Conservation (phyloP, 2,797 vertebrate species). For the Caiman crocodilus region DNA sequence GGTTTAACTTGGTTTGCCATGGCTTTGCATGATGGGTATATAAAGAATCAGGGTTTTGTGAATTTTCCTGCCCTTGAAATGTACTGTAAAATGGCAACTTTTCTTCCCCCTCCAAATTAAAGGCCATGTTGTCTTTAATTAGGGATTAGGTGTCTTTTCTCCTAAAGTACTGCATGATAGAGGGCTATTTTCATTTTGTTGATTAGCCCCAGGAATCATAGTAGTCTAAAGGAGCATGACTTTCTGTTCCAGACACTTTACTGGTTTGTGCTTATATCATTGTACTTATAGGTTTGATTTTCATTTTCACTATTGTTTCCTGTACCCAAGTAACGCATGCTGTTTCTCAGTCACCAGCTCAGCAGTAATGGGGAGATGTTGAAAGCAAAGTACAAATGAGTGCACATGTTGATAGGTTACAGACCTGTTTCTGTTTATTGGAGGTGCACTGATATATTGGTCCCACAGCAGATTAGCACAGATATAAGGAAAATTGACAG, state of each 20-base stretch:
- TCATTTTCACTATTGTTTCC: not conserved
- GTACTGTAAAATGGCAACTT: not conserved
- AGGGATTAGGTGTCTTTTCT: not conserved
- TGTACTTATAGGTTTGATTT: not conserved
- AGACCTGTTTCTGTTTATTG: not conserved
- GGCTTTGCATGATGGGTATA: rapidly evolving
- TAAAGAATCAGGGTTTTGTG: not conserved
- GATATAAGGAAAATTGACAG: too few relatives aligned
- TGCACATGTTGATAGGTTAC: not conserved
- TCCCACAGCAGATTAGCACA: too few relatives aligned
- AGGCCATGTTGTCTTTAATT: too few relatives aligned
- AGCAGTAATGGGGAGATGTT: not conserved
- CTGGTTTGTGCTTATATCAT: not conserved
- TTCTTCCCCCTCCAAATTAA: too few relatives aligned
- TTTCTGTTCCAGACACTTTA: not conserved
- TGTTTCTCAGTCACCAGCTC: not conserved
- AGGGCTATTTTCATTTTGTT: not conserved
- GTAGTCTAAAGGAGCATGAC: not conserved
- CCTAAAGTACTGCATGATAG: not conserved
- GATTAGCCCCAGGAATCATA: not conserved
- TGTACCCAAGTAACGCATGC: not conserved
- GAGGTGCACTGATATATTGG: too few relatives aligned
- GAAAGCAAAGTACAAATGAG: not conserved
- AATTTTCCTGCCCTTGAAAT: not conserved
- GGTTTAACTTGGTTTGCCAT: not conserved